These are phyloP conservation scores for Turnix velox DNA, from an alignment of 2,113 vertebrate species.

Conservation along the genomic window DNA sequence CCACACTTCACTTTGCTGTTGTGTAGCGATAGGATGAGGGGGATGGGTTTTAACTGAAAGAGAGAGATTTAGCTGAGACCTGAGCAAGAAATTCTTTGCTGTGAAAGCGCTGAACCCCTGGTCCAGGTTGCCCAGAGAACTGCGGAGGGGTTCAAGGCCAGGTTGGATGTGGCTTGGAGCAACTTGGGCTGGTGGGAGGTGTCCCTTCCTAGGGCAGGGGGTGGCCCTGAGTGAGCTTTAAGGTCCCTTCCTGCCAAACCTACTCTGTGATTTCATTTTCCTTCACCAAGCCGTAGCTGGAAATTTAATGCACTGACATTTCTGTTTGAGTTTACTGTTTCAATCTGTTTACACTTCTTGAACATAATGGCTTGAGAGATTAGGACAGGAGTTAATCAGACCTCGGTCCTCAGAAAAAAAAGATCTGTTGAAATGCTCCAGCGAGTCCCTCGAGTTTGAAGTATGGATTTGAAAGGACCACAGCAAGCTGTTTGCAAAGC, in stretches of 20 bases:
- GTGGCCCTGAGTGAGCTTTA: too few species aligned
- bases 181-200: too few species aligned
- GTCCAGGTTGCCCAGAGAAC: too few species aligned
- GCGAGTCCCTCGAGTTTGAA: background rate
- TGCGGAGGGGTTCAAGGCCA: too few species aligned
- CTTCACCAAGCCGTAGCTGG: background rate
- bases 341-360: background rate
- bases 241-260: too few species aligned
- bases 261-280: background rate
- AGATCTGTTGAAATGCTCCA: background rate
- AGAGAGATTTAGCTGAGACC: too few species aligned
- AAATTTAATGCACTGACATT: background rate
- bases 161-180: too few species aligned
- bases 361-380: background rate
- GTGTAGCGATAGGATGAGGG: too few species aligned
- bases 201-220: too few species aligned
- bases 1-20: background rate
- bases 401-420: background rate
- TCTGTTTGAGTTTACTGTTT: background rate
- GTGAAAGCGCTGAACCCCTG: too few species aligned
- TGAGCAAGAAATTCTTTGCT: too few species aligned
- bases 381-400: background rate
- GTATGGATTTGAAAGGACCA: background rate
- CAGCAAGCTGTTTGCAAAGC: background rate
- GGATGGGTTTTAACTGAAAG: too few species aligned